A percentile compares a stretch with the other conserved stretches of the same genome.
phyloP scores from a whole-genome alignment of 1,140 invertebrate species.

The Propsilocerus akamusi region DNA sequence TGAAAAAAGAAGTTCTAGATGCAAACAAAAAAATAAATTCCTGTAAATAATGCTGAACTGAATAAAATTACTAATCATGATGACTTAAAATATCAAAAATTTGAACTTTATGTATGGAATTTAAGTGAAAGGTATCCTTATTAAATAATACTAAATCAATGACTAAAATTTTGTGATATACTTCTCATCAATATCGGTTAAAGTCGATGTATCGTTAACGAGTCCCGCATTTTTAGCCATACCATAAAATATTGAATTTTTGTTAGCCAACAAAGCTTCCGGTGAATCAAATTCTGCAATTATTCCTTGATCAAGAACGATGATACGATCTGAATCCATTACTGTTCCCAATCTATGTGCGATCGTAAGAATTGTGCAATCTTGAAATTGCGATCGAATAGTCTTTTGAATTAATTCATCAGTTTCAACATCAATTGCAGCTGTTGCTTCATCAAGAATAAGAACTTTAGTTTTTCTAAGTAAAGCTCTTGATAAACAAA shows the following conservation, averaged over 20 bases:
- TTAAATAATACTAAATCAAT: no score
- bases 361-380: constrained; percentile 41
- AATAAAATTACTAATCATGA: no score
- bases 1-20: no score
- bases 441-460: constrained; percentile 37
- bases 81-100: no score
- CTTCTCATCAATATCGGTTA: no score
- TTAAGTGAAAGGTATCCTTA: no score
- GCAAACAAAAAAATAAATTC: no score
- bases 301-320: constrained; percentile 50
- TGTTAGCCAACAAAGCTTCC: constrained; percentile 33
- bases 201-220: neutral
- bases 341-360: constrained; percentile 40
- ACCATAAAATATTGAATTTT: constrained; percentile 21
- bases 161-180: no score
- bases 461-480: constrained; percentile 38
- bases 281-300: constrained; percentile 40
- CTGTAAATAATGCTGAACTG: no score
- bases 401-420: constrained; percentile 27
- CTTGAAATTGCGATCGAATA: constrained; percentile 25
- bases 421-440: constrained; percentile 35
- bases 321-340: constrained; percentile 35
- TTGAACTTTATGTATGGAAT: no score
- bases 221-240: neutral
- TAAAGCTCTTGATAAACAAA: constrained; percentile 49